Percentiles rank a stretch among this genome's conserved stretches.
These are phyloP conservation scores for Aphelinus atriplicis DNA, from an alignment of 1,140 invertebrate species.

Conservation along the genomic window DNA sequence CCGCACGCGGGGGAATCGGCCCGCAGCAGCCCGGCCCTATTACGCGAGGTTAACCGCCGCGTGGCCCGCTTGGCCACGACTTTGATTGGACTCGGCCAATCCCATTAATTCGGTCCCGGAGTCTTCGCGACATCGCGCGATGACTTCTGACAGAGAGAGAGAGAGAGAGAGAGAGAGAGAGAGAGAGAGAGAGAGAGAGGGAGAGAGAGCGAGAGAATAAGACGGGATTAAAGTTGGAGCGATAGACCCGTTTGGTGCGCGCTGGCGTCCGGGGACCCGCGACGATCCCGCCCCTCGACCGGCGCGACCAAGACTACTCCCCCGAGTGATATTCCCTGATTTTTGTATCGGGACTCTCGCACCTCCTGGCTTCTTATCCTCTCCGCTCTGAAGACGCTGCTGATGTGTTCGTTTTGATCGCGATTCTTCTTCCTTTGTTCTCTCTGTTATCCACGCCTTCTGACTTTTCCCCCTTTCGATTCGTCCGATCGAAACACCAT, in stretches of 20 bases:
- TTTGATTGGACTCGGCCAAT: conserved; percentile 61
- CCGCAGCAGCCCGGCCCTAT: conserved; percentile 61
- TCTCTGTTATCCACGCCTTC: not conserved
- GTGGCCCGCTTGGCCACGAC: conserved; percentile 54
- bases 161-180: conserved; percentile 10
- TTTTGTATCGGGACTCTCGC: conserved; percentile 34
- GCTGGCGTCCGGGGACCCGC: conserved; percentile 15
- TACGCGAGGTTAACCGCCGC: conserved; percentile 63
- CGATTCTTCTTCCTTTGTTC: conserved; percentile 3
- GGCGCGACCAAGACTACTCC: conserved; percentile 36
- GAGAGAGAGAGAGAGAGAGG: not conserved
- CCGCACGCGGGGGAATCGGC: conserved; percentile 17
- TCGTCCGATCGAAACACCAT: too few species aligned
- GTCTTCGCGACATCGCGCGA: conserved; percentile 21
- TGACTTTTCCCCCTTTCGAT: too few species aligned
- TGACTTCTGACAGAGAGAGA: not conserved
- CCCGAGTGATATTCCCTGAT: conserved; percentile 44
- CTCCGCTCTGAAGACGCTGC: not conserved
- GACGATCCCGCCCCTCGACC: conserved; percentile 16
- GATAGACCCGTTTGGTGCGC: conserved; percentile 2
- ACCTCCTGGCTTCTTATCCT: not conserved
- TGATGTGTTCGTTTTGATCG: conserved; percentile 6
- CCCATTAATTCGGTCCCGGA: conserved; percentile 54
- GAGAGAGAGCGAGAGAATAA: conserved; percentile 17
- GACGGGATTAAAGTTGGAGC: conserved; percentile 36